Conservation (phyloP, 23 tunicate species). For the Aplidium turbinatum region DNA sequence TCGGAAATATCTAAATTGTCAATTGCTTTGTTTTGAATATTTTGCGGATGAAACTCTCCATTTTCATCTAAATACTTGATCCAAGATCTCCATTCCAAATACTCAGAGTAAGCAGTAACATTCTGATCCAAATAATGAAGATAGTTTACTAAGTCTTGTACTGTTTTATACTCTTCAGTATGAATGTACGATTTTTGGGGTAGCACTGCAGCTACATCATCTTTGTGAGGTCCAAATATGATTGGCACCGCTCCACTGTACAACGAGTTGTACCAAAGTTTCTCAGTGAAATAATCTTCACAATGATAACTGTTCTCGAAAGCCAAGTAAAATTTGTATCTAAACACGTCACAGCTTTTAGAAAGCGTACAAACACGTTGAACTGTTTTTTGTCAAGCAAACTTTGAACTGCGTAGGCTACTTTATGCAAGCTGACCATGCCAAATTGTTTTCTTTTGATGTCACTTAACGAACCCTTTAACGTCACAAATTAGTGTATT, state of each 20-base stretch:
- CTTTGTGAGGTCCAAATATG: conserved; percentile 29
- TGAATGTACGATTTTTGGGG: conserved; percentile 42
- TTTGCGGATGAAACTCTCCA: conserved; percentile 16
- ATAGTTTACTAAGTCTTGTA: conserved; percentile 17
- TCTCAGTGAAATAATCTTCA: conserved; percentile 30
- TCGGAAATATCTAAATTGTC: too few species aligned
- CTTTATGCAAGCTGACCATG: too few species aligned
- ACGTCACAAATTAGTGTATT: too few species aligned
- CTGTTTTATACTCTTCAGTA: conserved; percentile 13
- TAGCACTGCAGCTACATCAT: conserved; percentile 16
- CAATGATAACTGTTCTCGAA: conserved; percentile 39
- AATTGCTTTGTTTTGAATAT: too few species aligned
- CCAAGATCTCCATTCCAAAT: conserved; percentile 41
- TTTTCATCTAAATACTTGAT: conserved; percentile 11
- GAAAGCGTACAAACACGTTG: too few species aligned
- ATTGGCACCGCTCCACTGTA: conserved; percentile 46
- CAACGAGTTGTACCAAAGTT: conserved; percentile 29
- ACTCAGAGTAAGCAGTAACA: conserved; percentile 36
- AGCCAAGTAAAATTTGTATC: conserved; percentile 46
- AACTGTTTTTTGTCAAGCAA: too few species aligned
- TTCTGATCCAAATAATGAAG: conserved; percentile 24
- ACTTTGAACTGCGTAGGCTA: too few species aligned
- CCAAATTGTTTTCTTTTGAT: too few species aligned
- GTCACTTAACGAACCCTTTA: too few species aligned
- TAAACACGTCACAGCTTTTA: too few species aligned